phyloP scores from a whole-genome alignment of 2,888 invertebrate genomes.

The Copidosoma aretas region DNA sequence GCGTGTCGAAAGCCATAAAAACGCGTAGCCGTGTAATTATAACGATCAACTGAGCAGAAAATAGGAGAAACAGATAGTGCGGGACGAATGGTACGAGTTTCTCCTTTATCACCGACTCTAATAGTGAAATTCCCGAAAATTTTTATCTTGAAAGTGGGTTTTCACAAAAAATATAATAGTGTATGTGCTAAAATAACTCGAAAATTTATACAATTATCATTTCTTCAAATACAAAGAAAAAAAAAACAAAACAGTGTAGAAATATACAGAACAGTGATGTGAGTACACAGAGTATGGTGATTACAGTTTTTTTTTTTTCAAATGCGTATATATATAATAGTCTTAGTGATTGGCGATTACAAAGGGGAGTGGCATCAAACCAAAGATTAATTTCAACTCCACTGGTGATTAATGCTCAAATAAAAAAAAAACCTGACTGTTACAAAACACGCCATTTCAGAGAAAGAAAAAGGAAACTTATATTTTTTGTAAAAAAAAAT shows the following conservation, averaged over 20 bases:
- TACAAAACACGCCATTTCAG: slow-evolving; percentile 45
- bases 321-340: slow-evolving; percentile 10
- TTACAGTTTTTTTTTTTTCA: slow-evolving; percentile 11
- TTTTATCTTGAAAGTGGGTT: too few relatives aligned
- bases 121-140: too few relatives aligned
- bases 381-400: slow-evolving; percentile 40
- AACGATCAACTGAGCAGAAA: slow-evolving; percentile 14
- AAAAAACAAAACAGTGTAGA: slow-evolving; percentile 9
- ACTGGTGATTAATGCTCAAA: slow-evolving; percentile 48
- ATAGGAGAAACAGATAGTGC: not conserved
- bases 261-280: not conserved
- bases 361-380: slow-evolving; percentile 29
- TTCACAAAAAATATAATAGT: too few relatives aligned
- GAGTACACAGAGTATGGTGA: slow-evolving; percentile 28
- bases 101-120: not conserved
- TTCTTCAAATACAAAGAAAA: slow-evolving; percentile 1
- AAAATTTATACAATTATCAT: too few relatives aligned
- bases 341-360: slow-evolving; percentile 26
- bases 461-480: slow-evolving; percentile 40
- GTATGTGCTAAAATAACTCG: too few relatives aligned
- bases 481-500: not conserved
- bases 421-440: slow-evolving; percentile 41
- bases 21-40: slow-evolving; percentile 19
- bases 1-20: slow-evolving; percentile 28
- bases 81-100: not conserved